Conservation (phyloP, 2,113 vertebrate species). For the Myodes glareolus region DNA sequence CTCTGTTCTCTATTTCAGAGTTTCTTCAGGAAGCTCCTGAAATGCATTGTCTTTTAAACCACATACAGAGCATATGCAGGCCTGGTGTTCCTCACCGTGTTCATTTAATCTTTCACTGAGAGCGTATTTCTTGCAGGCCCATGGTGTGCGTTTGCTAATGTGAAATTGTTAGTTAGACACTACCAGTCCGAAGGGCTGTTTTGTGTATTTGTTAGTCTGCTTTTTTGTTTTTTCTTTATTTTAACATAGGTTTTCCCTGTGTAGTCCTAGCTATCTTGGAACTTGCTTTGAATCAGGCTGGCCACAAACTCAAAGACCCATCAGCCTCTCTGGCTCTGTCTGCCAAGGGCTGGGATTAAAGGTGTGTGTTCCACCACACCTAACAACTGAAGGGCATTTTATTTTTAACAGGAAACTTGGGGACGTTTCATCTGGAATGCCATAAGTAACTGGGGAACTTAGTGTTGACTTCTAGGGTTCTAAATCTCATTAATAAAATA, state of each 20-base stretch:
- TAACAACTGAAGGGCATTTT: not conserved
- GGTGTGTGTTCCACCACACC: not conserved
- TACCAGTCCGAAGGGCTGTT: too few species aligned
- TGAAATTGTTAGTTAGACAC: not conserved
- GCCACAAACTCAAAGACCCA: not conserved
- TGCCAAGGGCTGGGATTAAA: not conserved
- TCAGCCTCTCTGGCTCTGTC: not conserved
- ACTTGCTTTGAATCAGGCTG: not conserved
- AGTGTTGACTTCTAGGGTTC: not conserved
- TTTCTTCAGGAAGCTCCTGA: slow-evolving; percentile 43
- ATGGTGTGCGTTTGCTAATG: not conserved
- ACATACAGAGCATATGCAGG: not conserved
- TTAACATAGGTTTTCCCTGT: not conserved
- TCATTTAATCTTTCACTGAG: not conserved
- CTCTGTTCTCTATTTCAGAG: slow-evolving; percentile 30
- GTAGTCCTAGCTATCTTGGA: not conserved
- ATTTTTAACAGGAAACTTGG: not conserved
- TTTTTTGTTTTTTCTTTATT: not conserved
- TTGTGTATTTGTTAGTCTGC: not conserved
- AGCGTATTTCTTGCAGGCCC: not conserved
- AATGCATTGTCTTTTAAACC: slow-evolving; percentile 43
- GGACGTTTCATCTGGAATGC: not conserved
- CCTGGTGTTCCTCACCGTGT: accelerated
- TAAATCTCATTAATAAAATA: not conserved
- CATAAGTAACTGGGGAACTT: not conserved